phyloP scores from a whole-genome alignment of 2,797 vertebrate genomes.

The Hoplostethus mediterraneus region DNA sequence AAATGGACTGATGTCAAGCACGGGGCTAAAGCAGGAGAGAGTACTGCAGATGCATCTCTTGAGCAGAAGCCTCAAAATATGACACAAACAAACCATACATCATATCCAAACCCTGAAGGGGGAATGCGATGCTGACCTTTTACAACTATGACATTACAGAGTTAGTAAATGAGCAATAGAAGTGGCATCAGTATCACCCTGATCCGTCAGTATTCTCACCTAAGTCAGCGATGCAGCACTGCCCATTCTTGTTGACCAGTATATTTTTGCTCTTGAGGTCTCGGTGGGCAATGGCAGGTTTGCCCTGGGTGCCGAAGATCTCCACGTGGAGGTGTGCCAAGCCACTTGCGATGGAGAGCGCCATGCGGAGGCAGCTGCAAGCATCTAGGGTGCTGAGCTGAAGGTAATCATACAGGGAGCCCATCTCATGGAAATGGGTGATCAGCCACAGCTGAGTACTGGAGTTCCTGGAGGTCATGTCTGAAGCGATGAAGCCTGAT shows the following conservation, averaged over 20 bases:
- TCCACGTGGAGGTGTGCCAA: conserved; percentile 96
- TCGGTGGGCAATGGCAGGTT: conserved; percentile 95
- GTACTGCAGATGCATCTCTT: conserved; percentile 5
- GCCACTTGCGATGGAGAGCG: conserved; percentile 94
- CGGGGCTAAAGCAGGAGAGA: not conserved
- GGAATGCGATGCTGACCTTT: not conserved
- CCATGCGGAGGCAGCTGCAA: conserved; percentile 92
- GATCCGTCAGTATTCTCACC: conserved; percentile 81
- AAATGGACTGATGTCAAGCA: conserved; percentile 20
- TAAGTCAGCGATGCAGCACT: conserved; percentile 97
- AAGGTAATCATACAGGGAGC: conserved; percentile 96
- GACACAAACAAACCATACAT: not conserved
- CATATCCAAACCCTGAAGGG: not conserved
- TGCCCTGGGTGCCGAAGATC: conserved; percentile 98
- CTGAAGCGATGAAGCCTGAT: conserved; percentile 95
- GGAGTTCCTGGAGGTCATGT: conserved; percentile 98
- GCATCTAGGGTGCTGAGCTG: conserved; percentile 95
- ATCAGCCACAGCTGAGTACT: conserved; percentile 98
- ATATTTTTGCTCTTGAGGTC: conserved; percentile 99
- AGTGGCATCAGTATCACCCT: not conserved
- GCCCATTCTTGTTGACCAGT: conserved; percentile 96
- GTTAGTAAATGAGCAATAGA: not conserved
- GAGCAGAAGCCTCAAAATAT: too few relatives aligned
- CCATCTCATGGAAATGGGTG: conserved; percentile 98
- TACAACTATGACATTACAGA: not conserved